phyloP scores from a whole-genome alignment of 2,797 vertebrate genomes.

The Psittacula derbiana region DNA sequence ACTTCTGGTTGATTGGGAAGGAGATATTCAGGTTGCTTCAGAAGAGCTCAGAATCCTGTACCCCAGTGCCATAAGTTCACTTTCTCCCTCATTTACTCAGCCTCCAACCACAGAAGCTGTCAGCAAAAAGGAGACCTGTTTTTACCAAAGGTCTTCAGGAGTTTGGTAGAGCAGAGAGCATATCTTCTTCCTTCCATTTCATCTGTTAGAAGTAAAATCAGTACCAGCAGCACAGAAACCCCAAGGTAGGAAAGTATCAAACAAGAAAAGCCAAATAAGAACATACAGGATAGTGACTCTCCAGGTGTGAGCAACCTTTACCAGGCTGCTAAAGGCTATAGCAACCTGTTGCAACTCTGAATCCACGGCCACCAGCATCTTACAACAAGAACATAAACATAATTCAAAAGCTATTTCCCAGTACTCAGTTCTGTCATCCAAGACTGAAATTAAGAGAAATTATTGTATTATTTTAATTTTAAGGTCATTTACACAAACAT shows the following conservation, averaged over 20 bases:
- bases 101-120: background rate
- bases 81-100: background rate
- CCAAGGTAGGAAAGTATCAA: background rate
- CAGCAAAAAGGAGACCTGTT: background rate
- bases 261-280: background rate
- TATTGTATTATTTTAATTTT: background rate
- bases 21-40: background rate
- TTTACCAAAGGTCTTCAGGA: background rate
- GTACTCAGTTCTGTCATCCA: background rate
- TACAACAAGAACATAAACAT: background rate
- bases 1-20: background rate
- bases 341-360: background rate
- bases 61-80: background rate
- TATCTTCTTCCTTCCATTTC: background rate
- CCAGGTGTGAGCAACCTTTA: background rate
- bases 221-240: background rate
- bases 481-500: background rate
- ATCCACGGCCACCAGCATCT: background rate
- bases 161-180: background rate
- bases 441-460: background rate
- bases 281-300: background rate
- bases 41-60: background rate
- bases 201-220: background rate
- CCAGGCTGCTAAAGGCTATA: background rate
- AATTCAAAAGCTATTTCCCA: background rate